Conservation (phyloP, 1,140 invertebrate species). For the Metaphire vulgaris region DNA sequence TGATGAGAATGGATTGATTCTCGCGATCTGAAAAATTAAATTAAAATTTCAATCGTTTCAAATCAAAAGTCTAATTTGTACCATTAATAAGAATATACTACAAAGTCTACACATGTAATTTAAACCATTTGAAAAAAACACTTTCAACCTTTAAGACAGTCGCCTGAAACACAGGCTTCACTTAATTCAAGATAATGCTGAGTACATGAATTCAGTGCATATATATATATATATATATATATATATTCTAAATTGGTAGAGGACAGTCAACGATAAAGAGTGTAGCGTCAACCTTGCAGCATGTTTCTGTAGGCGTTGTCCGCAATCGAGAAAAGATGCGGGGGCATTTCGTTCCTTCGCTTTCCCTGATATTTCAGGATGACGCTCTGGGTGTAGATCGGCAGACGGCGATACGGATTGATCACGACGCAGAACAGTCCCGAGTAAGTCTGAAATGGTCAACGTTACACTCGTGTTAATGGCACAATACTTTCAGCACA, state of each 20-base stretch:
- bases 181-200: no score
- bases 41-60: not conserved
- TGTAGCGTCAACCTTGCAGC: conserved; percentile 23
- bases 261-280: no score
- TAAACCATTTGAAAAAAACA: not conserved
- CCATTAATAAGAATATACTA: no score
- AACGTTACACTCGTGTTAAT: no score
- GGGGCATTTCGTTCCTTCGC: conserved; percentile 49
- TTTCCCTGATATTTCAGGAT: conserved; percentile 98
- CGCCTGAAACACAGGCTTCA: no score
- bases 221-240: no score
- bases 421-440: conserved; percentile 99
- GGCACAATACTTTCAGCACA: no score
- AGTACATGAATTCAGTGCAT: no score
- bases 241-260: not conserved
- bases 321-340: conserved; percentile 49
- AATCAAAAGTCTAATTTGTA: not conserved
- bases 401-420: conserved; percentile 99
- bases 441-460: conserved; percentile 91
- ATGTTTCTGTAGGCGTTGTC: conserved; percentile 46
- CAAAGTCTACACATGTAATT: not conserved
- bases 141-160: no score
- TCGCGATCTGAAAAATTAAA: conserved; percentile 1
- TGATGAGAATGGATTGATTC: conserved; percentile 11
- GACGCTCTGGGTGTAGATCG: conserved; percentile 74